A percentile compares a stretch with the other conserved stretches of the same genome.
Evolutionary conservation across 1,140 invertebrate species (phyloP).

Genomic region (Ruditapes philippinarum): DNA sequence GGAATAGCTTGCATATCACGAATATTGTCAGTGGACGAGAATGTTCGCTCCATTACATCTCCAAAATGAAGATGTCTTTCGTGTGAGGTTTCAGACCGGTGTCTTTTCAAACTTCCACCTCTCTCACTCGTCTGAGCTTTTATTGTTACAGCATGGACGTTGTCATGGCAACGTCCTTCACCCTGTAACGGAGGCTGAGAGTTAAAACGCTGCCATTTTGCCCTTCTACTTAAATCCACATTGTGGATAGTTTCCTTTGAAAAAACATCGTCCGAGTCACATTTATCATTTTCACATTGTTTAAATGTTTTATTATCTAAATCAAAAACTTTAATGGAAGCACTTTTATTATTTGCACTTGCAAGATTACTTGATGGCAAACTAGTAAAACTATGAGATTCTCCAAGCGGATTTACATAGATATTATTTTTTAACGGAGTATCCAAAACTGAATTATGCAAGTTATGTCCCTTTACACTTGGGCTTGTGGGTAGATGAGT

Average conservation of each 20-base stretch:
- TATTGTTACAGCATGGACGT: conserved; percentile 18
- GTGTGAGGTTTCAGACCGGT: conserved; percentile 80
- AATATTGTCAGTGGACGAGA: conserved; percentile 83
- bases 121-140: conserved; percentile 24
- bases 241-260: conserved; percentile 82
- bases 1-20: conserved; percentile 87
- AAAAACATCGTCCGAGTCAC: conserved; percentile 58
- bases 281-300: conserved; percentile 22
- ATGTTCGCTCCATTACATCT: conserved; percentile 80
- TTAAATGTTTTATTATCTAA: conserved; percentile 19
- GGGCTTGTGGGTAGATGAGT: conserved; percentile 91
- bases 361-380: conserved; percentile 50
- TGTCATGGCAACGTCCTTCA: conserved; percentile 24
- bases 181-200: conserved; percentile 67
- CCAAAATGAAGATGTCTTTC: conserved; percentile 82
- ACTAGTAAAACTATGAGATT: conserved; percentile 58
- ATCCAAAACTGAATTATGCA: conserved; percentile 51
- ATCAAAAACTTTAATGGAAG: conserved; percentile 40
- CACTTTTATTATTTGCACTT: conserved; percentile 60
- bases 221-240: conserved; percentile 80
- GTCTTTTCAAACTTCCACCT: conserved; percentile 86
- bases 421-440: conserved; percentile 90
- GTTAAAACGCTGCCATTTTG: conserved; percentile 82
- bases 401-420: conserved; percentile 96
- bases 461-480: conserved; percentile 66